Conservation (phyloP, 2,113 vertebrate species). For the Aspiorhynchus laticeps region DNA sequence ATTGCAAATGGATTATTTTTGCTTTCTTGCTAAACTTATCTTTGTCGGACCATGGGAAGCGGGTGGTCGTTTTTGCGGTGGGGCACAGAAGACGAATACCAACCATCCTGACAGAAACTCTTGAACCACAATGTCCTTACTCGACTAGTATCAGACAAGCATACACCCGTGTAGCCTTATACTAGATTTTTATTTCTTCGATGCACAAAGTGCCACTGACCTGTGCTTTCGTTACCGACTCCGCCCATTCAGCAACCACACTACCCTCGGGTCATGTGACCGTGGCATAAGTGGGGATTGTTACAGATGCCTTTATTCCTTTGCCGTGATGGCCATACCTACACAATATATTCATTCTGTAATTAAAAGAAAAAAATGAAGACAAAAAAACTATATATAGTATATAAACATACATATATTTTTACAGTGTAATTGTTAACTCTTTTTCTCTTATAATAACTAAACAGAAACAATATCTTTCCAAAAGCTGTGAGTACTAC, state of each 20-base stretch:
- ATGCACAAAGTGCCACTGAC: conserved; percentile 82
- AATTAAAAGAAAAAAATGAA: conserved; percentile 76
- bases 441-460: conserved; percentile 75
- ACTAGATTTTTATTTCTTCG: conserved; percentile 78
- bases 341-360: conserved; percentile 80
- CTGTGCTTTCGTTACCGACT: conserved; percentile 72
- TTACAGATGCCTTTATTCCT: conserved; percentile 82
- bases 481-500: conserved; percentile 68
- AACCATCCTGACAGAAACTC: conserved; percentile 47
- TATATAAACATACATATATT: conserved; percentile 85
- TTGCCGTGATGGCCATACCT: conserved; percentile 79
- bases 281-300: conserved; percentile 72
- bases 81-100: neutral
- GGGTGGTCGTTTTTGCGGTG: conserved; percentile 54
- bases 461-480: conserved; percentile 67
- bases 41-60: conserved; percentile 58
- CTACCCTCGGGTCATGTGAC: conserved; percentile 67
- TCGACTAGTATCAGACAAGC: conserved; percentile 71
- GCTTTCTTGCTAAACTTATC: conserved; percentile 10
- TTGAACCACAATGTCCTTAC: conserved; percentile 63
- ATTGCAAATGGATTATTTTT: conserved; percentile 38
- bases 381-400: conserved; percentile 72
- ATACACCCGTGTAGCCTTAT: conserved; percentile 84
- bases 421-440: conserved; percentile 83
- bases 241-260: conserved; percentile 75